phyloP scores from a whole-genome alignment of 2,113 vertebrate genomes.

The Tamias sibiricus region DNA sequence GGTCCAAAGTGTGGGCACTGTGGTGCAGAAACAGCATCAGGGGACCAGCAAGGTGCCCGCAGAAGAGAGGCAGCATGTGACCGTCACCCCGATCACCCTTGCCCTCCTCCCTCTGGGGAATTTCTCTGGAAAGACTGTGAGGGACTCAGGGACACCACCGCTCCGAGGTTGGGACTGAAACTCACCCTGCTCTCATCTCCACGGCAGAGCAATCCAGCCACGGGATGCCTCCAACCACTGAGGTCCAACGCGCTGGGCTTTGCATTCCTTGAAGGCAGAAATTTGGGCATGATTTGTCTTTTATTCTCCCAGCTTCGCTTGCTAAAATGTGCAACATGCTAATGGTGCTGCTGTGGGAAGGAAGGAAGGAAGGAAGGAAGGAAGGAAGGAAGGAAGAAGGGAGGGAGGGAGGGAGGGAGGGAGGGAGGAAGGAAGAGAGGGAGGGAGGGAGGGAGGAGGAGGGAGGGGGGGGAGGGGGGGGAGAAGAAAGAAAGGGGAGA shows the following conservation, averaged over 20 bases:
- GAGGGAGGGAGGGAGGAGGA: too few species aligned
- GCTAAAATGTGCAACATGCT: neutral
- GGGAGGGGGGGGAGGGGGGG: too few species aligned
- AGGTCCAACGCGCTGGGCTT: neutral
- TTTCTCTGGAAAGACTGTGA: neutral
- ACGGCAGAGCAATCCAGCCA: neutral
- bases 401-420: too few species aligned
- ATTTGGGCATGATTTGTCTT: neutral
- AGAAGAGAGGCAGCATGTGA: neutral
- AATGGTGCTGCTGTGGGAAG: neutral
- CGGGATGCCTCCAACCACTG: too few species aligned
- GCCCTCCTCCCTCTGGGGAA: too few species aligned
- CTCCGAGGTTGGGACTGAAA: neutral
- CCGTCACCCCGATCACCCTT: too few species aligned
- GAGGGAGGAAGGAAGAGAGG: too few species aligned
- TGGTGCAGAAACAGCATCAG: neutral
- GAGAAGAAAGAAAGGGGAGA: rapidly evolving
- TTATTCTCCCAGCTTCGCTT: neutral
- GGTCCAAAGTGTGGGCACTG: neutral
- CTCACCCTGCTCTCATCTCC: neutral
- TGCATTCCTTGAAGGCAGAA: neutral
- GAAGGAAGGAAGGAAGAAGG: rapidly evolving
- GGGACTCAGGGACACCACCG: neutral
- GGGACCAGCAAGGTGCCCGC: neutral
- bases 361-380: too few species aligned